Evolutionary conservation across 2,888 invertebrate genomes (phyloP), one percentile per base, ranked within the genome.

Genomic region (Lepidocyrtoides sp.): DNA sequence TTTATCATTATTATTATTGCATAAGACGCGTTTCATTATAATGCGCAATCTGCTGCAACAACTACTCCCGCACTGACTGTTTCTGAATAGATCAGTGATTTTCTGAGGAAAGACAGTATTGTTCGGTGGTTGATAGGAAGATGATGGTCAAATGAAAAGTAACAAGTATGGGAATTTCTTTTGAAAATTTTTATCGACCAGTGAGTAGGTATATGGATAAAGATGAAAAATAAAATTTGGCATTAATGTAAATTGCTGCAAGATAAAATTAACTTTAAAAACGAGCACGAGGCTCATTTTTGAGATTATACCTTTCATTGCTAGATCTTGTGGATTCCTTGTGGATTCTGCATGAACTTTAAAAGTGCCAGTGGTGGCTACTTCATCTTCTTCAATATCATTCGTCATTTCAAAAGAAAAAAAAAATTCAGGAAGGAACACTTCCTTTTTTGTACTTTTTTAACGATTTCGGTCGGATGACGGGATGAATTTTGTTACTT

Each of bases 1-100:
- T 51, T 77, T 72, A 41, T 63, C 32, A 32, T 69, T 36, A 66
- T 36, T n/a, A 63, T 63, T 60, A 66, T 26, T 23, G 10, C 32
- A 36, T n/a, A 81, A 57, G 81, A 57, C 54, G 48, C 51, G 7
- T 26, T 48, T 77, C 66, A 44, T 60, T 14, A 20, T 63, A 83
- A 44, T 7, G 20, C n/a, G n/a, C 57, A 82, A 81, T 81, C 32
- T 66, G 66, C 48, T 44, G 83, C 44, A 77, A 54, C 51, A 77
- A 26, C 54, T 7, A 54, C 57, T 57, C 23, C 29, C 29, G 77
- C 23, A 12, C 51, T 54, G 20, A 32, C 26, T 51, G 54, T 81
- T 86, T 81, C 44, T 88, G 88, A 88, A 88, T 81, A 88, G 88
- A 81, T 88, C 81, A 79, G 81, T 88, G 88, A 88, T 88, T 88